Base-by-base conservation (phyloP, 30 jellyfish, hydroid and myxozoan species). In the Hydractinia echinata region DNA sequence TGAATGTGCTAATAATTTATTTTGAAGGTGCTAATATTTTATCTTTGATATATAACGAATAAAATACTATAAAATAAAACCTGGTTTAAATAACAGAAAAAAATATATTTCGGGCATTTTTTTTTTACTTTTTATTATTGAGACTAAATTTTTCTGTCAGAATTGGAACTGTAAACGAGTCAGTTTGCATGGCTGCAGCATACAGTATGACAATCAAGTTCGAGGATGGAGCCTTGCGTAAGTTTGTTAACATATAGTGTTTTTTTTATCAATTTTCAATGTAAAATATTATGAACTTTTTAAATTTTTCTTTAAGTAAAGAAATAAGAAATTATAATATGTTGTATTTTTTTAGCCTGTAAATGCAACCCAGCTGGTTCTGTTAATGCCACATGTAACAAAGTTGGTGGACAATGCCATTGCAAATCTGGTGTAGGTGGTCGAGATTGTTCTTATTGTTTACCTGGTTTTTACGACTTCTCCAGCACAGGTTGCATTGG, bases 151-250 rank as follows among this genome's bases (percentile, higher is more conserved):
- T 50, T 67, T 39, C 11, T 82, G 79, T 18, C 53, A 92, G 98
- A 54, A 56, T 92, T 62, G 98, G 98, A 5, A 86, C 96, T 51
- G 66, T 86, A 30, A 67, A 54, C 21, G 98, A 83, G 70, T 77
- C 90, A 54, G 67, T 88, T 4, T 92, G 98, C 71, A 67, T 92
- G 21, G 83, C 96, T 1, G 69, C 79, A 74, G 96, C 81, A 15
- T 92, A 86, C 89, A 92, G 98, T 82, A 69, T 92, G 81, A 86
- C 96, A 4, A 79, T 92, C 19, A 77, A 51, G 21, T 92, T 92
- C 85, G 94, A 92, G 76, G 95, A 91, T 83, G 97, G 97, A 16
- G 97, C 97, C 77, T 77, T 91, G 70, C 96, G 97, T 91, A 87
- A 82, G 97, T 88, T 7, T 51, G 39, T 2, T 30, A 30, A 30